Evolutionary conservation across 1,140 invertebrate genomes (phyloP).

Genomic region (Amyelois transitella): DNA sequence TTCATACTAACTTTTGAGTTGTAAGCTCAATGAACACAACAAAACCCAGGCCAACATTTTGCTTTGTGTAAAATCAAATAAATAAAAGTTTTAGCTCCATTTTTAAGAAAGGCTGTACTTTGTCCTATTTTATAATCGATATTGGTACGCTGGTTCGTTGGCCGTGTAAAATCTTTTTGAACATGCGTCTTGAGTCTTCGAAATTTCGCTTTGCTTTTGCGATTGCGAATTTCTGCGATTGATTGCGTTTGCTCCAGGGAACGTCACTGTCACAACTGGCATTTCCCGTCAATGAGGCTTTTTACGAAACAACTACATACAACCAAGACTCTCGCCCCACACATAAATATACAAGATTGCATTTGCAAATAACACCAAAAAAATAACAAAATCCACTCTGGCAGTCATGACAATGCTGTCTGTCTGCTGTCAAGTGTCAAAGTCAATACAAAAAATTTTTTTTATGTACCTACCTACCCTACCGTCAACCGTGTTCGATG

Average conservation of each 20-base stretch:
- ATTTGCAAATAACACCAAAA: no score
- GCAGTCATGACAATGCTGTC: no score
- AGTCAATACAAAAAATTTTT: not conserved
- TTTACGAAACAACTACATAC: no score
- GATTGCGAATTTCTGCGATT: slow-evolving; percentile 18
- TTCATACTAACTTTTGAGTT: slow-evolving; percentile 45
- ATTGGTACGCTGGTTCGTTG: slow-evolving; percentile 40
- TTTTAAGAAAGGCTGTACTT: slow-evolving; percentile 36
- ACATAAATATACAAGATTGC: no score
- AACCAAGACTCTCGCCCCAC: no score
- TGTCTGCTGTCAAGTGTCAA: no score
- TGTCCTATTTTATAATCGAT: slow-evolving; percentile 67
- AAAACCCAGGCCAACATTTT: slow-evolving; percentile 47
- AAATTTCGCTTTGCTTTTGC: slow-evolving; percentile 24
- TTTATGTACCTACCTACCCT: not conserved
- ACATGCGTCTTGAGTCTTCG: slow-evolving; percentile 56
- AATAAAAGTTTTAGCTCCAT: slow-evolving; percentile 29
- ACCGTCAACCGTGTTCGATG: not conserved
- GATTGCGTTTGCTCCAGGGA: slow-evolving; percentile 5
- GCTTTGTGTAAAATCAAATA: slow-evolving; percentile 29
- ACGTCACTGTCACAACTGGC: slow-evolving; percentile 15
- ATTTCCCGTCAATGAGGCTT: no score
- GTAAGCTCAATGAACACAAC: slow-evolving; percentile 50
- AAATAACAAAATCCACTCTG: no score
- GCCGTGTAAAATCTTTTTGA: slow-evolving; percentile 51